These are phyloP conservation scores for Cichlasoma orientale DNA, from an alignment of 2,797 vertebrate species.

Conservation along the genomic window DNA sequence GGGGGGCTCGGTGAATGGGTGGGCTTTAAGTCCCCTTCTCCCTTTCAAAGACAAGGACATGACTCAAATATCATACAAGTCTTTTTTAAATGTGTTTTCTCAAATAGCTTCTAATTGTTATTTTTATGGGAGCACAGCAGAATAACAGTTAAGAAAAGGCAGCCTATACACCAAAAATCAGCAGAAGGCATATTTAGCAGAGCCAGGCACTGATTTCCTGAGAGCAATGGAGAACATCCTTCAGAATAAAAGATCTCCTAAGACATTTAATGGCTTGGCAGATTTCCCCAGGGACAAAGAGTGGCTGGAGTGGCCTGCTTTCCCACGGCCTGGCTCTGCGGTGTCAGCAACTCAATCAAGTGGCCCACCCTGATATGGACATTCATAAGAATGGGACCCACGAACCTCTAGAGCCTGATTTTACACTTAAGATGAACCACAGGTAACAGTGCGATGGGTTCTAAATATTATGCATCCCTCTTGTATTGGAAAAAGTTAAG, in stretches of 20 bases:
- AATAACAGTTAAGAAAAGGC: slow-evolving; percentile 3
- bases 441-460: slow-evolving; percentile 1
- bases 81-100: slow-evolving; percentile 13
- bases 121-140: slow-evolving; percentile 3
- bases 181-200: slow-evolving; percentile 32
- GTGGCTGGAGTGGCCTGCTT: slow-evolving; percentile 69
- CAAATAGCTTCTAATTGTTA: slow-evolving; percentile 35
- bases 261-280: slow-evolving; percentile 73
- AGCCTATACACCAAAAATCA: slow-evolving; percentile 31
- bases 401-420: slow-evolving; percentile 30
- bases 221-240: slow-evolving; percentile 53
- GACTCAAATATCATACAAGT: slow-evolving; percentile 63
- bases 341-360: slow-evolving; percentile 76
- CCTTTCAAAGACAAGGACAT: slow-evolving; percentile 66
- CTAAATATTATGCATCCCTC: background rate
- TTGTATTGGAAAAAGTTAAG: background rate
- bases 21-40: slow-evolving; percentile 70
- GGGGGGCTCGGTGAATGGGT: slow-evolving; percentile 59
- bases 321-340: slow-evolving; percentile 79
- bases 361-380: slow-evolving; percentile 55
- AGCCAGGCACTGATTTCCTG: slow-evolving; percentile 50
- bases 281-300: slow-evolving; percentile 73
- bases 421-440: slow-evolving; percentile 40
- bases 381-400: slow-evolving; percentile 50
- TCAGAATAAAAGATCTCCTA: slow-evolving; percentile 63